Evolutionary conservation across 1,140 invertebrate genomes (phyloP), one percentile per base, ranked within the genome.

Genomic region (Wasmannia auropunctata): DNA sequence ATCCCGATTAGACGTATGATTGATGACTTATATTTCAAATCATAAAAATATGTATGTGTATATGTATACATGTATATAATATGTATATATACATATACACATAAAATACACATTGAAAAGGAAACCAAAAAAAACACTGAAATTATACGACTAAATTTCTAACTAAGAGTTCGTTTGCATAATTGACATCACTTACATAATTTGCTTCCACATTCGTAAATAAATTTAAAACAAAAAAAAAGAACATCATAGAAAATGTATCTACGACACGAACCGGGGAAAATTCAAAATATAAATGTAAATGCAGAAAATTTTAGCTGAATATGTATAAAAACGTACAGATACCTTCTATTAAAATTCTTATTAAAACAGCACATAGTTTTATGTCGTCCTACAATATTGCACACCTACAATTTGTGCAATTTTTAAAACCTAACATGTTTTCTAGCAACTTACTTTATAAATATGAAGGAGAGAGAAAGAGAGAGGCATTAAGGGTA

Each of bases 1-100:
- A 92, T 90, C 88, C 90, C 92, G 80, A 92, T 91, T 89, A 92
- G 79, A 85, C 85, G 70, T 90, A 88, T 92, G 65, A 91, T 92
- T 91, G 86, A 65, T 81, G 37, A 87, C 69, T 88, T 56, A 60
- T 62, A 51, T 65, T 85, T 76, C 14, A 75, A 76, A 28, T 25
- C 10, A 65, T 65, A 65, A 37, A 37, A 65, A 34, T 19, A 63
- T 60, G 28, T 63, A n/a, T 65, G 7, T 65, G 19, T 65, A 14
- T n/a, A 16, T 37, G 2, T 34, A 43, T 14, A 43, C 11, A 10
- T 60, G 7, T 19, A 7, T 11, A 25, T 8, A 5, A 51, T 19
- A 19, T 4, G 4, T 4, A 4, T 19, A 51, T 19, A 51, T 14
- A 28, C 2, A 19, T n/a, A 77, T 58, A 56, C 8, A 60, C 16